Base-by-base conservation (phyloP, 2,888 invertebrate genomes). In the Lepidonotus clava region DNA sequence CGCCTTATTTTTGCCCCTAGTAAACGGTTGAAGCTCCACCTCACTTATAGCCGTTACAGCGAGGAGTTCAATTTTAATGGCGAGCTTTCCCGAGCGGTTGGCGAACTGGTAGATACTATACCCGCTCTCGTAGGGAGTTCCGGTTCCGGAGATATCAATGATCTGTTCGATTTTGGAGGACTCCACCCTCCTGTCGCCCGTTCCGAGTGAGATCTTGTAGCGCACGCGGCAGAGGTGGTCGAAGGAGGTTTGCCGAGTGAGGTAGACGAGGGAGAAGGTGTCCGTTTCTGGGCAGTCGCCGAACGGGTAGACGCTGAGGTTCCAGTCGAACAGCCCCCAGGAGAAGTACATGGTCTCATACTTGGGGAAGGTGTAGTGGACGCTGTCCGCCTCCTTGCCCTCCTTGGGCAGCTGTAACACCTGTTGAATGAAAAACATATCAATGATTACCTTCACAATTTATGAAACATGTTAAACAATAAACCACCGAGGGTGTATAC, bases 271-370 rank as follows among this genome's bases (percentile, higher is more conserved):
- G 93, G 95, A 90, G 87, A 91, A 92, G 34, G 92, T 94, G 86
- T 91, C 92, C 46, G 87, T 90, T 40, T 93, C 91, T 0, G 90
- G 86, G 18, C 90, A 90, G 28, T 92, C 92, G 2, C 92, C 92
- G 84, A 90, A 91, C 0, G 93, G 92, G 87, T 92, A 92, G 40
- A 95, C 90, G 6, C 92, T 92, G 2, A 97, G 95, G 91, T 96
- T 97, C 97, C 97, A 97, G 92, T 97, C 97, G 93, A 96, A 97
- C 40, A 96, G 96, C 11, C 97, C 97, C 93, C 97, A 97, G 0
- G 96, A 96, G 93, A 97, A 97, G 91, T 96, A 96, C n/a, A 95
- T 95, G 1, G 96, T 96, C 92, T 96, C 96, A 85, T 96, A 92
- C 85, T 92, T 93, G 34, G 90, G 91, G 61, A 90, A 90, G 61